Base-by-base conservation (phyloP, 1,140 invertebrate species). In the Saccostrea glomerata region DNA sequence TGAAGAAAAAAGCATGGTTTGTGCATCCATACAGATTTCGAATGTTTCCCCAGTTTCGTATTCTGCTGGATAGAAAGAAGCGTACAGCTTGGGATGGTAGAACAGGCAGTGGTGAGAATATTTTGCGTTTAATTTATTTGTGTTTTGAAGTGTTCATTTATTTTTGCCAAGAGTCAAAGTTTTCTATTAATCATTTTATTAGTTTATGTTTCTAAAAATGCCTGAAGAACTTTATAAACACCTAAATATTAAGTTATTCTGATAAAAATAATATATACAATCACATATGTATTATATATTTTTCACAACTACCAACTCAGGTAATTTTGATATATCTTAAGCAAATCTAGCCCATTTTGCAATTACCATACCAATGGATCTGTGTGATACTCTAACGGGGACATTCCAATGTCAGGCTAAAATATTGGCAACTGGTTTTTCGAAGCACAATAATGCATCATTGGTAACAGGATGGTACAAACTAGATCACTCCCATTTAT, bases 391-490 rank as follows among this genome's bases (percentile, higher is more conserved):
- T 36, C 70, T 77, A 1, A 77, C 23, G 11, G 70, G 70, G 25
- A 2, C 70, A 30, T 77, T 77, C 70, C 70, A 77, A 15, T 77
- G 70, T 77, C 70, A 77, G 70, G 70, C 70, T 11, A 17, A 15
- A 17, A 5, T 77, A 30, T 12, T 15, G 12, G 70, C 70, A 1
- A 25, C 7, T 25, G 25, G 25, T 13, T 77, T 77, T 12, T 77
- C 25, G 3, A 5, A 47, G 11, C 23, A 12, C 23, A 77, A 36
- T 15, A 40, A 40, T 36, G 13, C 3, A 36, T 30, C 70, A 36
- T 30, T 77, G 70, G 23, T 77, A 25, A 77, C 23, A 77, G 70
- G 70, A 77, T 77, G 70, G 70, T 30, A 36, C 15, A 77, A 77
- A 77, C 25, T 77, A 77, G 13, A 36, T 7, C 23, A 77, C 70